These are phyloP conservation scores for Stomatorhinus walkeri DNA, from an alignment of 2,797 vertebrate species.

Conservation along the genomic window DNA sequence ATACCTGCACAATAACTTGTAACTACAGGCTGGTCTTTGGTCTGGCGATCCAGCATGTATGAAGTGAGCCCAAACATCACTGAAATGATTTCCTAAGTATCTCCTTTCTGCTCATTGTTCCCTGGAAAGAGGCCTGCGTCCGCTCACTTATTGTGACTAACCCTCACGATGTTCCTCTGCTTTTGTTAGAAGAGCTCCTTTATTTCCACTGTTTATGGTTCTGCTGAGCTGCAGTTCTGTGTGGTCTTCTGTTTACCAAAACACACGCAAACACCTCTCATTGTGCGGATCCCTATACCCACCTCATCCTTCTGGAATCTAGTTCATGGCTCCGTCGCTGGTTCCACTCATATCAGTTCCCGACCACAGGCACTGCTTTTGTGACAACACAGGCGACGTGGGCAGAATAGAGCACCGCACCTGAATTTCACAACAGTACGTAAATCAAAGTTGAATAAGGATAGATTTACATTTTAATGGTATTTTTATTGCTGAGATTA, in stretches of 20 bases:
- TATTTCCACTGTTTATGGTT: constrained; percentile 58
- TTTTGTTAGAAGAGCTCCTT: constrained; percentile 53
- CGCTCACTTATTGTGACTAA: not conserved
- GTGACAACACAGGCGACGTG: not conserved
- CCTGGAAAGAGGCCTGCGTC: not conserved
- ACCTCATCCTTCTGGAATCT: not conserved
- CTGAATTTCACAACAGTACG: not conserved
- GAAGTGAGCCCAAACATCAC: constrained; percentile 44
- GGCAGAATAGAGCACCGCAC: not conserved
- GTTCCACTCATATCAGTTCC: not conserved
- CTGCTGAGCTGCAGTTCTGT: constrained; percentile 53
- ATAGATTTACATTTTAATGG: constrained; percentile 4
- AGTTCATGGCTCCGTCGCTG: not conserved
- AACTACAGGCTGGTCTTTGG: not conserved
- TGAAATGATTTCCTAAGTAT: constrained; percentile 47
- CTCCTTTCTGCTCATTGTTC: constrained; percentile 24
- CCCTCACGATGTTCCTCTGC: constrained; percentile 39
- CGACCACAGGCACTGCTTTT: not conserved
- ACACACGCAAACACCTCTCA: constrained; percentile 37
- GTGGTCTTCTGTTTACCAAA: constrained; percentile 58
- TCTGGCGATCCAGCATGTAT: constrained; percentile 28
- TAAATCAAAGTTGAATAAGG: not conserved
- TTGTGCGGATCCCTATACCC: constrained; percentile 41
- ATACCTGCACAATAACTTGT: not conserved
- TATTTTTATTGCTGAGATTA: not conserved